phyloP scores from a whole-genome alignment of 1,140 invertebrate genomes.

The Lepidurus packardi region DNA sequence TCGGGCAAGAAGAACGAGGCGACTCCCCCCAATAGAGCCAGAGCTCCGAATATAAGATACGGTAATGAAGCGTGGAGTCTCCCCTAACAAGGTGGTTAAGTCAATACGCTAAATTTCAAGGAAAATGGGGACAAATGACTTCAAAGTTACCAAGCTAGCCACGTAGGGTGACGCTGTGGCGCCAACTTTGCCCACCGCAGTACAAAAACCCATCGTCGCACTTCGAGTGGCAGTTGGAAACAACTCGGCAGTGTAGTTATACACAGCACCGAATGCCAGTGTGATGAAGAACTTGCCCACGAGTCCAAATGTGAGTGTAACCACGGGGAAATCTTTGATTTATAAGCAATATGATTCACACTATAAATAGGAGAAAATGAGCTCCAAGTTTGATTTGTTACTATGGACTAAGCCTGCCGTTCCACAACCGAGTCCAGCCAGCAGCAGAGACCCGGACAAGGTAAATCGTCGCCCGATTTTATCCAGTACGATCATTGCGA shows the following conservation, averaged over 20 bases:
- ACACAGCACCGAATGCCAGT: constrained; percentile 44
- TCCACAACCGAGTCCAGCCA: constrained; percentile 27
- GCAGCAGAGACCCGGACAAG: constrained; percentile 28
- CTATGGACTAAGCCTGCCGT: constrained; percentile 20
- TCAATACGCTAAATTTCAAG: background rate
- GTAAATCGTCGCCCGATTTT: constrained; percentile 25
- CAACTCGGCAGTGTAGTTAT: constrained; percentile 37
- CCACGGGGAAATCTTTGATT: constrained; percentile 30
- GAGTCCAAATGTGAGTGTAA: constrained; percentile 40
- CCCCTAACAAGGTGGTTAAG: background rate
- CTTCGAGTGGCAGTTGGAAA: constrained; percentile 33
- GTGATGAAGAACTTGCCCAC: constrained; percentile 46
- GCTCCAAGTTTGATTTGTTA: background rate
- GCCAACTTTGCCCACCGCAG: constrained; percentile 30
- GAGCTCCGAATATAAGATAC: constrained; percentile 25
- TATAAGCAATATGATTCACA: background rate
- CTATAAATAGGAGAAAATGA: background rate
- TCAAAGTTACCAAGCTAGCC: constrained; percentile 29
- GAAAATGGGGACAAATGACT: background rate
- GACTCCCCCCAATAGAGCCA: constrained; percentile 15
- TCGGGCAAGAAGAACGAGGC: constrained; percentile 27
- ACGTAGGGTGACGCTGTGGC: constrained; percentile 29
- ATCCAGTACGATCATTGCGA: constrained; percentile 37
- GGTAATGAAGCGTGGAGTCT: constrained; percentile 22
- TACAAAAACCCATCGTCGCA: constrained; percentile 30